phyloP scores from a whole-genome alignment of 2,113 vertebrate species.

The Meles meles region DNA sequence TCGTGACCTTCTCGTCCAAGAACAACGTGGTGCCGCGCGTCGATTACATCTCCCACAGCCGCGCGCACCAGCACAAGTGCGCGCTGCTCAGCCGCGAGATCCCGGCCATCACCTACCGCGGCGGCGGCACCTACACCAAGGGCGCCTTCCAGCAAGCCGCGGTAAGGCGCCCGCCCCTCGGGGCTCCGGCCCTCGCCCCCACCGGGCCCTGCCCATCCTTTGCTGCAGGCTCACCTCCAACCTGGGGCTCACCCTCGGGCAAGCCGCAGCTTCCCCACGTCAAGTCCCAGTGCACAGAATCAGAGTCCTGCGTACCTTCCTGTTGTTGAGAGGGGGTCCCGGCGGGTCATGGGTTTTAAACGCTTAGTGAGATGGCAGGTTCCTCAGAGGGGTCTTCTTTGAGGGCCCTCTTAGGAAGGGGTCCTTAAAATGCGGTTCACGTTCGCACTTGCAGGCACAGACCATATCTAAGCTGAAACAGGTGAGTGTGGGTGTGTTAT shows the following conservation, averaged over 20 bases:
- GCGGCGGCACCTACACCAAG: conserved; percentile 97
- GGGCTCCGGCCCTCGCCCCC: background rate
- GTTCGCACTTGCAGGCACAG: background rate
- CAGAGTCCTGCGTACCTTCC: background rate
- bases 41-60: conserved; percentile 93
- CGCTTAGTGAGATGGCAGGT: background rate
- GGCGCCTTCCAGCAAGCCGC: conserved; percentile 97
- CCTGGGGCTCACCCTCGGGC: background rate
- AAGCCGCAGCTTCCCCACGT: background rate
- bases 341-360: background rate
- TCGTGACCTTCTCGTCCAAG: conserved; percentile 97
- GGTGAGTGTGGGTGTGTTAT: background rate
- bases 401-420: background rate
- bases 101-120: conserved; percentile 94
- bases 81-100: conserved; percentile 94
- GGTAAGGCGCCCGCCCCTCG: conserved; percentile 83
- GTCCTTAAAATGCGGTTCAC: background rate
- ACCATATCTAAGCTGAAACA: background rate
- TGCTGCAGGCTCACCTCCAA: background rate
- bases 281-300: background rate
- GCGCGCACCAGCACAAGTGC: conserved; percentile 95
- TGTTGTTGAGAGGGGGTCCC: background rate
- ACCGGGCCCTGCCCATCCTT: background rate
- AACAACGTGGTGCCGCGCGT: conserved; percentile 94
- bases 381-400: background rate